Conservation (phyloP, 1,140 invertebrate genomes). For the Drosophila littoralis region DNA sequence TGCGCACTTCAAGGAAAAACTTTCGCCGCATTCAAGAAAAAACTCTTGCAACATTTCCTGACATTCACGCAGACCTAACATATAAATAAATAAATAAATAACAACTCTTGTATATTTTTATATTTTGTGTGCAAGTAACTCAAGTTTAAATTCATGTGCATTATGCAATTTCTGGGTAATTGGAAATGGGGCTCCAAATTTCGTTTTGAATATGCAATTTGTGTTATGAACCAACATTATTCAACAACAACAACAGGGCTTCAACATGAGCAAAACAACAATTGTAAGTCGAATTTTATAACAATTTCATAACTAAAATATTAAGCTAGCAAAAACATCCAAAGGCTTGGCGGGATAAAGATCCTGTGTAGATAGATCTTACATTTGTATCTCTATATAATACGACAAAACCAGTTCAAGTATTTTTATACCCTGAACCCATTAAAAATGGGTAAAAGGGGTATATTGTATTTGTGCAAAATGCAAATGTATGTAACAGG, state of each 20-base stretch:
- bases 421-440: no score
- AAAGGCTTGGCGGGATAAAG: no score
- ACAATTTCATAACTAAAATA: no score
- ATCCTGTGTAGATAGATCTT: no score
- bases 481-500: no score
- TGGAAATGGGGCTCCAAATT: conserved; percentile 7
- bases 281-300: not conserved
- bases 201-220: not conserved
- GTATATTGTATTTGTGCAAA: no score
- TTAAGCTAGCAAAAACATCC: no score
- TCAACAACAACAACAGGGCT: not conserved
- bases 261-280: not conserved
- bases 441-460: no score
- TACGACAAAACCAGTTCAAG: no score
- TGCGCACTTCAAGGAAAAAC: conserved; percentile 68
- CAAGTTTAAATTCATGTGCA: not conserved
- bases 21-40: conserved; percentile 59
- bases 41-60: conserved; percentile 52
- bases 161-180: conserved; percentile 38
- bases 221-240: not conserved
- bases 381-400: no score
- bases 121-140: not conserved
- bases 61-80: conserved; percentile 59
- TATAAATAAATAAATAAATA: not conserved
- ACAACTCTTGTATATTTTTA: conserved; percentile 1